A percentile compares a stretch with the other conserved stretches of the same genome.
phyloP scores from a whole-genome alignment of 2,888 invertebrate species.

The Mamestra brassicae region DNA sequence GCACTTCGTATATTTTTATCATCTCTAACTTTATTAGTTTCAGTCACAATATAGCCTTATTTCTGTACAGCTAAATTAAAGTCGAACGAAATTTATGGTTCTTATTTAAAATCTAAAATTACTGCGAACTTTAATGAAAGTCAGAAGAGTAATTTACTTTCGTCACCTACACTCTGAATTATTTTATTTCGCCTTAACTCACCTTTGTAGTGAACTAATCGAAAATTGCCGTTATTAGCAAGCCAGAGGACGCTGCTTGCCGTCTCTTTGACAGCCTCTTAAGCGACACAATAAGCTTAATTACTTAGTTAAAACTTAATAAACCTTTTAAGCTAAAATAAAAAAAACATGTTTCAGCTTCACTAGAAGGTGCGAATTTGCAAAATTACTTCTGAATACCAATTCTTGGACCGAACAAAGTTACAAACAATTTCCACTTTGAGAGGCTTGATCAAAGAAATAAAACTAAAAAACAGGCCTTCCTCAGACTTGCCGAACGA shows the following conservation, averaged over 20 bases:
- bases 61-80: background rate
- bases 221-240: conserved; percentile 8
- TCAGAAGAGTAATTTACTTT: conserved; percentile 38
- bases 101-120: conserved; percentile 15
- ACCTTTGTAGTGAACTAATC: background rate
- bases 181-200: conserved; percentile 2
- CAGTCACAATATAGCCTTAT: background rate
- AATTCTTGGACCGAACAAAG: conserved; percentile 82
- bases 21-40: conserved; percentile 7
- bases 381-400: conserved; percentile 87
- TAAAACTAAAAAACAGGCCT: conserved; percentile 88
- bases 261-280: background rate
- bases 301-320: conserved; percentile 23
- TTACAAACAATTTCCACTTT: conserved; percentile 89
- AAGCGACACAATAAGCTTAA: conserved; percentile 24
- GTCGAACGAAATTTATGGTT: background rate
- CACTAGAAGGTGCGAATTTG: conserved; percentile 83
- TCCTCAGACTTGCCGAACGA: conserved; percentile 74
- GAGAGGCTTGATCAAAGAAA: conserved; percentile 89
- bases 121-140: conserved; percentile 23
- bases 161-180: conserved; percentile 7
- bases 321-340: conserved; percentile 26
- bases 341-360: conserved; percentile 49
- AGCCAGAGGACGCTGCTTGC: too few species aligned
- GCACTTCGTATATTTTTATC: background rate